Percentiles rank a stretch among this genome's conserved stretches.
phyloP scores from a whole-genome alignment of 2,113 vertebrate genomes.

The Corythoichthys intestinalis region DNA sequence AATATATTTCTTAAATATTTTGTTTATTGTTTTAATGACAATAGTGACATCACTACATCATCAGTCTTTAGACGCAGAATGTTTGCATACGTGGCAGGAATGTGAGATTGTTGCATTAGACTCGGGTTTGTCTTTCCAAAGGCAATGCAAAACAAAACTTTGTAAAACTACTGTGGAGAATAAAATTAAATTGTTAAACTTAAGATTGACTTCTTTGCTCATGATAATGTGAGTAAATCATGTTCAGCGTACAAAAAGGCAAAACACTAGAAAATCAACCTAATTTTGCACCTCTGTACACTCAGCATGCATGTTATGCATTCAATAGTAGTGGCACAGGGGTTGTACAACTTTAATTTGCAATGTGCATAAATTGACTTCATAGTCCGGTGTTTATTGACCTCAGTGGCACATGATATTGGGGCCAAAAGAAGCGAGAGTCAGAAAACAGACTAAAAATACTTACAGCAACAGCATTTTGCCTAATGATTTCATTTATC shows the following conservation, averaged over 20 bases:
- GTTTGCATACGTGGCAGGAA: too few relatives aligned
- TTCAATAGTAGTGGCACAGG: constrained; percentile 10
- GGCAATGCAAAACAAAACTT: too few relatives aligned
- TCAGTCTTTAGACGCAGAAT: too few relatives aligned
- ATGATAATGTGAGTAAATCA: neutral
- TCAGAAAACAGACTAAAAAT: neutral
- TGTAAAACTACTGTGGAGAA: neutral
- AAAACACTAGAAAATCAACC: neutral
- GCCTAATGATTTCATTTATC: neutral
- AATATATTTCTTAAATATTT: too few relatives aligned
- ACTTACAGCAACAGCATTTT: neutral
- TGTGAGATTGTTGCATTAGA: too few relatives aligned
- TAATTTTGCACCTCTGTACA: neutral
- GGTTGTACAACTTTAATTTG: constrained; percentile 12
- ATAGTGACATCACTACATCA: too few relatives aligned
- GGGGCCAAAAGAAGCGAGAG: neutral
- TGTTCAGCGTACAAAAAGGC: neutral
- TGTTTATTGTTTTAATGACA: too few relatives aligned
- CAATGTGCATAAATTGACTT: constrained; percentile 11
- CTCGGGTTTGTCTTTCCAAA: too few relatives aligned
- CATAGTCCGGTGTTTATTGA: neutral
- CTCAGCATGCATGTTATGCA: neutral
- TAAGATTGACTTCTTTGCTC: neutral
- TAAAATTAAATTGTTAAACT: neutral
- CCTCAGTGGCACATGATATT: constrained; percentile 3